Evolutionary conservation across 1,140 invertebrate genomes (phyloP), one percentile per base, ranked within the genome.

Genomic region (Teleogryllus occipitalis): DNA sequence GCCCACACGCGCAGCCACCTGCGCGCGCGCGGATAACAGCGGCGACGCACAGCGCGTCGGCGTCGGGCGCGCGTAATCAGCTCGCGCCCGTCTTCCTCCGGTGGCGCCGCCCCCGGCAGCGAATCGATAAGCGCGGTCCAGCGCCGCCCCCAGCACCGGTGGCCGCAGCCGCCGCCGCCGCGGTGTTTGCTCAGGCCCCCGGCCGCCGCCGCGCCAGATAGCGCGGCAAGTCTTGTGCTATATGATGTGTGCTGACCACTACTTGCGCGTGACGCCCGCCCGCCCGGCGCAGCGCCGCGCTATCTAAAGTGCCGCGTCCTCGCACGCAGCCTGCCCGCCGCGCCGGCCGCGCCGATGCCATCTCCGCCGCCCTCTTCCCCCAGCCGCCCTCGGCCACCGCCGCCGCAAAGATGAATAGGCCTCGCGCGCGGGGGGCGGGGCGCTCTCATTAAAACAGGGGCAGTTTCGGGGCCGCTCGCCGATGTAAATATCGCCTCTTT

Each of bases 211-310:
- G 54, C 54, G 54, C 54, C 54, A 65, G 54, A 65, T 65, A 65
- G 54, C 54, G 54, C 54, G 54, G 54, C 54, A 65, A 65, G 54
- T 65, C 54, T 65, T 65, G 54, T 65, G 54, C 54, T 65, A 65
- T 65, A 65, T 65, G 54, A 65, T 65, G 54, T 65, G 54, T 65
- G 54, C 54, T 65, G 54, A 65, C 54, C 54, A 65, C 54, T 65
- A 65, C 54, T 65, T 65, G 54, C 54, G 54, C 54, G 10, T 65
- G 54, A 65, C 54, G 54, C 18, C 18, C 54, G 54, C 54, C 5
- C 27, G 27, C 27, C 27, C 27, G 27, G 27, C 27, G 27, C 27
- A 2, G 27, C 54, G 54, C 54, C 54, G 54, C 54, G 54, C 54
- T 65, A 65, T 65, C 54, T 65, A 65, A 65, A 65, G 54, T 65